Conservation (phyloP, 64 coral and sea anemone species). For the Dendrophyllia cribrosa region DNA sequence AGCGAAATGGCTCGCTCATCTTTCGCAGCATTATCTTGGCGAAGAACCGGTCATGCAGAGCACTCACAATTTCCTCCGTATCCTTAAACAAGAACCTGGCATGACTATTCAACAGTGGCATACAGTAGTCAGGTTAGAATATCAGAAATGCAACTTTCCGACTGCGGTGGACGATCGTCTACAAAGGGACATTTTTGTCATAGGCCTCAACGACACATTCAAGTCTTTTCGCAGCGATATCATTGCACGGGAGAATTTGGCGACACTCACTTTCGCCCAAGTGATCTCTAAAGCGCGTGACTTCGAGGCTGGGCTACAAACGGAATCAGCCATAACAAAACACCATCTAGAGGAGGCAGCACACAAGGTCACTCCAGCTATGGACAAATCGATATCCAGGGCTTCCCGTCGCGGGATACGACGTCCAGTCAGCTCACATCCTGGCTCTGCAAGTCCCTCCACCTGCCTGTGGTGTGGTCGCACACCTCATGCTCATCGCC, state of each 20-base stretch:
- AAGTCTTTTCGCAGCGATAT: slow-evolving; percentile 57
- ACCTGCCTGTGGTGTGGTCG: slow-evolving; percentile 31
- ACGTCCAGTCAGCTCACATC: neutral
- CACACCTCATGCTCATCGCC: slow-evolving; percentile 3
- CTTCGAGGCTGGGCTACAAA: slow-evolving; percentile 42
- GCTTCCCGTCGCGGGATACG: neutral
- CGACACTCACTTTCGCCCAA: slow-evolving; percentile 53
- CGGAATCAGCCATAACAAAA: slow-evolving; percentile 30
- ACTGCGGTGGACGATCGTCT: too few species aligned
- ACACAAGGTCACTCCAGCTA: slow-evolving; percentile 44
- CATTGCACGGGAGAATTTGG: slow-evolving; percentile 43
- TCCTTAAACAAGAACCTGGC: slow-evolving; percentile 27
- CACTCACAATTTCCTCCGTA: slow-evolving; percentile 47
- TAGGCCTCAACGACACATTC: slow-evolving; percentile 66
- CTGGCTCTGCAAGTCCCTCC: neutral
- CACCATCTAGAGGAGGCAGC: slow-evolving; percentile 37
- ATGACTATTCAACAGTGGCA: slow-evolving; percentile 68
- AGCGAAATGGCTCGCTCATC: slow-evolving; percentile 39
- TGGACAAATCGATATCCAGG: neutral
- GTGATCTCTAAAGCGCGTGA: slow-evolving; percentile 52
- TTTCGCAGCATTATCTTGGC: slow-evolving; percentile 47
- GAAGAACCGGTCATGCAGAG: slow-evolving; percentile 18
- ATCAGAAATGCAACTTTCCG: slow-evolving; percentile 63
- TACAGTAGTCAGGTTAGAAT: slow-evolving; percentile 34
- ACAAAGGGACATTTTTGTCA: slow-evolving; percentile 45